Percentiles rank a stretch among this genome's conserved stretches.
phyloP scores from a whole-genome alignment of 2,888 invertebrate species.

The Eupelmus urozonus region DNA sequence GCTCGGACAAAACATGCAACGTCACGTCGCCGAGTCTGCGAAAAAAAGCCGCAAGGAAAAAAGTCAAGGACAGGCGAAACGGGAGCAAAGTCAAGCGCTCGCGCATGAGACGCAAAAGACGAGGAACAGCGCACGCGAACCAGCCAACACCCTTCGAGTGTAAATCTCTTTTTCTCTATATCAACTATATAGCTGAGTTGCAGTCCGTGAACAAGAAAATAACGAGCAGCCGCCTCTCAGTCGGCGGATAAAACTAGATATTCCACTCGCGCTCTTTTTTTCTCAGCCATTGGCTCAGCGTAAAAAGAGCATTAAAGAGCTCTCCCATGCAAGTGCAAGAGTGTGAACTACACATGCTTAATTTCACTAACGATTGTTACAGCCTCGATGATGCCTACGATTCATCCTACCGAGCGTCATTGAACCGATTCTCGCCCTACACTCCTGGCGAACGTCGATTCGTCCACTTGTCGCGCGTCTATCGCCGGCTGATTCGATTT shows the following conservation, averaged over 20 bases:
- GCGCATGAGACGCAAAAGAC: neutral
- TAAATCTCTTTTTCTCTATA: slow-evolving; percentile 1
- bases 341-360: slow-evolving; percentile 8
- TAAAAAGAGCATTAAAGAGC: neutral
- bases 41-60: neutral
- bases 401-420: neutral
- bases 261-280: neutral
- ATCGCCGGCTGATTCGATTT: slow-evolving; percentile 38
- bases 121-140: slow-evolving; percentile 5
- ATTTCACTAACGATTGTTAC: slow-evolving; percentile 35
- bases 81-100: slow-evolving; percentile 40
- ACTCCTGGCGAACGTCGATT: slow-evolving; percentile 25
- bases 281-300: neutral
- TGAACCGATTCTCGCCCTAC: slow-evolving; percentile 31
- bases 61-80: slow-evolving; percentile 36
- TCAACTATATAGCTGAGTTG: neutral
- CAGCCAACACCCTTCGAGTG: neutral
- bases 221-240: slow-evolving; percentile 18
- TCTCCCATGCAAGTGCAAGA: neutral
- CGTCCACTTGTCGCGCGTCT: slow-evolving; percentile 26
- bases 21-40: too few relatives aligned
- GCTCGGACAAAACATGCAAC: too few relatives aligned
- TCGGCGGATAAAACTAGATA: slow-evolving; percentile 41
- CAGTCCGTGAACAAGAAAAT: slow-evolving; percentile 39
- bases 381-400: too few relatives aligned